Conservation (phyloP, 2,113 vertebrate genomes). For the Plestiodon gilberti region DNA sequence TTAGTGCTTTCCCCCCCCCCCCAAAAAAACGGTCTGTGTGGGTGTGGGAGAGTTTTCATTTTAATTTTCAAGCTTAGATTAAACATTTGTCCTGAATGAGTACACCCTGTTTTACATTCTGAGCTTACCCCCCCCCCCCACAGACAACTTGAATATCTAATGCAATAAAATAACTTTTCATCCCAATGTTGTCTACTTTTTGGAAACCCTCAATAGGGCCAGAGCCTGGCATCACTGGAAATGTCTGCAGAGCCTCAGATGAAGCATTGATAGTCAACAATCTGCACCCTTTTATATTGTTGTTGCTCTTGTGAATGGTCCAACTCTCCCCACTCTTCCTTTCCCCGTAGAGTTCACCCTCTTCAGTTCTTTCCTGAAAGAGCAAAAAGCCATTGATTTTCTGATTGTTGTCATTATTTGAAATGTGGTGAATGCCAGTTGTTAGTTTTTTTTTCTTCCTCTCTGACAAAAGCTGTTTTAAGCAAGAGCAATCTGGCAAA, state of each 20-base stretch:
- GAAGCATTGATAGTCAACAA: fast-evolving
- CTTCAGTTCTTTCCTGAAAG: constrained; percentile 13
- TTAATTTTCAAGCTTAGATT: not conserved
- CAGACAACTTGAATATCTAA: not conserved
- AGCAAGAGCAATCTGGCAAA: constrained; percentile 29
- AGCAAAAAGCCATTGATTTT: constrained; percentile 34
- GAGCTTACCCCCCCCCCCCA: too few relatives aligned
- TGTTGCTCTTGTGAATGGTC: not conserved
- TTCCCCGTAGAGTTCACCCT: not conserved
- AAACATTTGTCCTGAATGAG: not conserved
- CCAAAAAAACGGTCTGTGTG: not conserved
- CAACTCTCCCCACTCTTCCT: not conserved
- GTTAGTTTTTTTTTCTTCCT: not conserved
- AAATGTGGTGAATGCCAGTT: constrained; percentile 37
- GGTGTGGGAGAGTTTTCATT: not conserved
- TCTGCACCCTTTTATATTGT: not conserved
- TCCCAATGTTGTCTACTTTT: not conserved
- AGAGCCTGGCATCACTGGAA: not conserved
- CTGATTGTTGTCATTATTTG: constrained; percentile 32
- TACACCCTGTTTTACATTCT: not conserved
- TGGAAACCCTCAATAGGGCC: not conserved
- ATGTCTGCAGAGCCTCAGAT: not conserved
- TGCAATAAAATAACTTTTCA: constrained; percentile 20
- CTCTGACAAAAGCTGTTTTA: constrained; percentile 36
- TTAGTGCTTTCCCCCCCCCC: not conserved